Evolutionary conservation across 2,797 vertebrate species (phyloP), one percentile per base, ranked within the genome.

Genomic region (Micrastur ruficollis): DNA sequence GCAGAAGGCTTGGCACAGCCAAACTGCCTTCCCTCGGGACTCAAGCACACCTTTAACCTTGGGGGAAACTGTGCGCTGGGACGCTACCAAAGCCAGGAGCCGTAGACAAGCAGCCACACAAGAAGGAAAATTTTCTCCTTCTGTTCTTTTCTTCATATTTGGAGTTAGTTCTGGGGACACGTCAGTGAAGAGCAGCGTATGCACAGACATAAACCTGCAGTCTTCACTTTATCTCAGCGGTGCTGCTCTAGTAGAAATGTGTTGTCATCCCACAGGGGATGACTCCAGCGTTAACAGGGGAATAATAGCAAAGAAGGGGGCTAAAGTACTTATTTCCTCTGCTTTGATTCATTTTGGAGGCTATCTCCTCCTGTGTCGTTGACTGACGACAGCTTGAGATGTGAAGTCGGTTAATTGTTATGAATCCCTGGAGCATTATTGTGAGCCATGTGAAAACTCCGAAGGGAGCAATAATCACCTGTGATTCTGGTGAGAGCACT

Each of bases 381-480:
- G 72, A 34, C 55, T 80, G 68, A 81, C 1, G 1, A 38, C 65
- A 78, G 67, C 46, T 7, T 8, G 76, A 70, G 66, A 55, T 40
- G 83, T 49, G 59, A 44, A 62, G 80, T 31, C 2, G 1, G 61
- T 94, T 94, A 94, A 93, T 90, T 88, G 79, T 88, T 90, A 63
- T 31, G 68, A 49, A 74, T 93, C 76, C 70, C 80, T 17, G 36
- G 88, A 74, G 79, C 44, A 9, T 92, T 85, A 59, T 59, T 81
- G 29, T 13, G 4, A 94, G 75, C 47, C 82, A 10, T 12, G 25
- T 56, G 86, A 80, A 86, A 93, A 76, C 74, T 58, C 53, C 4
- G 5, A 59, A 65, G 74, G 85, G 79, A 95, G 75, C 84, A 89
- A 59, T 83, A 67, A 93, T 75, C 67, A 91, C 92, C 92, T 88